Percentiles rank a stretch among this genome's conserved stretches.
phyloP scores from a whole-genome alignment of 2,888 invertebrate genomes.

The Eucera pruinosa region DNA sequence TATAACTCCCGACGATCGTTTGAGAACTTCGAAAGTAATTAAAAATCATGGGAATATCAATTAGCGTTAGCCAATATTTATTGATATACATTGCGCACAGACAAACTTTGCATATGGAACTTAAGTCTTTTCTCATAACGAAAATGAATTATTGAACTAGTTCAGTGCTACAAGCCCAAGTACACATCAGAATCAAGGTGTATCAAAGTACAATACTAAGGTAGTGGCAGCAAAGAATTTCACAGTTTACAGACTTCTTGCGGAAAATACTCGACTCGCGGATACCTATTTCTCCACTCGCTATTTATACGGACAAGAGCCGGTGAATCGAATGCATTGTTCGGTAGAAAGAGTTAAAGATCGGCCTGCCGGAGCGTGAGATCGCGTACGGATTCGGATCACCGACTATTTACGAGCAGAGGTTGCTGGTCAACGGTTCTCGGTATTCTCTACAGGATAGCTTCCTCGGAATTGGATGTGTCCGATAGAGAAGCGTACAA shows the following conservation, averaged over 20 bases:
- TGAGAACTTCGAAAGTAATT: too few species aligned
- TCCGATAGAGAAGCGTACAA: slow-evolving; percentile 31
- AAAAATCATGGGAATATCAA: too few species aligned
- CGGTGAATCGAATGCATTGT: slow-evolving; percentile 6
- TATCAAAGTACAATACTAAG: neutral
- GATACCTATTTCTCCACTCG: slow-evolving; percentile 6
- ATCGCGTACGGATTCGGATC: slow-evolving; percentile 57
- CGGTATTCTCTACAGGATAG: slow-evolving; percentile 49
- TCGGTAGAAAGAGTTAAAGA: slow-evolving; percentile 57
- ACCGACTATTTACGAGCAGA: slow-evolving; percentile 57
- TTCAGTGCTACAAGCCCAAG: too few species aligned
- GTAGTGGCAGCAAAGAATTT: neutral
- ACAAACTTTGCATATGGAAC: too few species aligned
- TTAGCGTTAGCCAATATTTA: too few species aligned
- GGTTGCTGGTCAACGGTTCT: slow-evolving; percentile 52
- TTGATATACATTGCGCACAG: too few species aligned
- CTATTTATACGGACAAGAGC: slow-evolving; percentile 45
- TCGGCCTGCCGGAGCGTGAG: slow-evolving; percentile 28
- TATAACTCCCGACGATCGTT: too few species aligned
- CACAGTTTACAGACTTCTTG: neutral
- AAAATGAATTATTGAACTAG: too few species aligned
- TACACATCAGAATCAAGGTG: too few species aligned
- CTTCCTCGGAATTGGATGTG: slow-evolving; percentile 51
- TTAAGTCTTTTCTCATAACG: too few species aligned
- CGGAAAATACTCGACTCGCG: neutral